Evolutionary conservation across 2,888 invertebrate species (phyloP), one percentile per base, ranked within the genome.

Genomic region (Mactromeris polynyma): DNA sequence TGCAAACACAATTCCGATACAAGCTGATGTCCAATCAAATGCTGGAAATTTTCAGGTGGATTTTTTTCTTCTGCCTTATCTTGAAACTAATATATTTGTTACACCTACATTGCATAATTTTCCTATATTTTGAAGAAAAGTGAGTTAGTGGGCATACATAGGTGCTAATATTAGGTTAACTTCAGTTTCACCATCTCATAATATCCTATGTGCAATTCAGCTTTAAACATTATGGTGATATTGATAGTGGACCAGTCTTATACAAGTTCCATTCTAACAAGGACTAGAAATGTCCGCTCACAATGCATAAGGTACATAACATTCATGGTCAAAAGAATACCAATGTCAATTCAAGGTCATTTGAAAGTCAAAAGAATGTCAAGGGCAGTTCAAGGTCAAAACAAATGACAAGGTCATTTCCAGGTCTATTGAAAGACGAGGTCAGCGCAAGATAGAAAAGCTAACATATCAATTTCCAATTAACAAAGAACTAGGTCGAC

Each of bases 21-120:
- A 64, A 64, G 73, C 4, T 1, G 31, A 36, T 17, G 31, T 73
- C 36, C 36, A 73, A 33, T 73, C 33, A 73, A 73, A 36, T 33
- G 33, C 19, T 31, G 73, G 6, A 11, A 33, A 73, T 11, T 36
- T 31, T 73, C 36, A 3, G 73, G 17, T 17, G 73, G 9, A 33
- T 26, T 36, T 73, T 9, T 26, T n/a, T 64, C 58, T 26, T 64
- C 58, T 64, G 9, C 17, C 58, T n/a, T 26, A 64, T 9, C 17
- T 51, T 51, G 51, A 9, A 51, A 3, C n/a, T 73, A 36, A 14
- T 11, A 33, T 73, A 33, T 33, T 73, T 73, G 19, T 33, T 73
- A 36, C 73, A 73, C 73, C 58, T 58, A 73, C 17, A 73, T 83
- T 83, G 91, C 91, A 91, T 88, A 91, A 91, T 91, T 91, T 91